Evolutionary conservation across 2,888 invertebrate genomes (phyloP).

Genomic region (Cecidostiba fungosa): DNA sequence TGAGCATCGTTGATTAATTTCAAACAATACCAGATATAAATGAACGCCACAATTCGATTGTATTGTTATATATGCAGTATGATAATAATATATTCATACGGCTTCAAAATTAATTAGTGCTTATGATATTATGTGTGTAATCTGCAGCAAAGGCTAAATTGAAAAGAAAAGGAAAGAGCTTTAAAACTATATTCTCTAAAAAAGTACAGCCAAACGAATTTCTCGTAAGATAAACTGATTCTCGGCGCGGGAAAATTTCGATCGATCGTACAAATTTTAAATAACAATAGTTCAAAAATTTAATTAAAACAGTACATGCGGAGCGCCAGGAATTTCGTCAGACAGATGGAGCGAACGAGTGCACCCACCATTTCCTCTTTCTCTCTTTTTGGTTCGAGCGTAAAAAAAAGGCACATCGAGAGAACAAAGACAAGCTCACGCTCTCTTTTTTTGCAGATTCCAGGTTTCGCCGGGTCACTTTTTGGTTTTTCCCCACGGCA

Average conservation of each 20-base stretch:
- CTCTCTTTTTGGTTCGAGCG: background rate
- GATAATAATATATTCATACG: too few relatives aligned
- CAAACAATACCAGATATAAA: background rate
- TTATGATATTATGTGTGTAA: too few relatives aligned
- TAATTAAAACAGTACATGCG: constrained; percentile 47
- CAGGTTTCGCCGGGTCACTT: background rate
- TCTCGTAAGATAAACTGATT: constrained; percentile 31
- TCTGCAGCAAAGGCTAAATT: background rate
- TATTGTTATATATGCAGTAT: too few relatives aligned
- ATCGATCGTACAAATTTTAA: constrained; percentile 42
- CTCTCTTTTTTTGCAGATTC: constrained; percentile 33
- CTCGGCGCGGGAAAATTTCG: background rate
- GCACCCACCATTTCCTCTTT: background rate
- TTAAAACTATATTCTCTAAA: background rate
- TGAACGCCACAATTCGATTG: too few relatives aligned
- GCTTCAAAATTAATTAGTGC: too few relatives aligned
- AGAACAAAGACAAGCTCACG: background rate
- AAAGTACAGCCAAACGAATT: background rate
- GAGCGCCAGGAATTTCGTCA: constrained; percentile 27
- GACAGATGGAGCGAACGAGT: constrained; percentile 44
- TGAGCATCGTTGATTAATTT: background rate
- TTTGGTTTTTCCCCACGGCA: constrained; percentile 51
- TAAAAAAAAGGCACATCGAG: constrained; percentile 6
- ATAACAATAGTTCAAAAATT: constrained; percentile 52
- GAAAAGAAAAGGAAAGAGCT: background rate